Evolutionary conservation across 2,113 vertebrate species (phyloP).

Genomic region (Corythornis cristatus): DNA sequence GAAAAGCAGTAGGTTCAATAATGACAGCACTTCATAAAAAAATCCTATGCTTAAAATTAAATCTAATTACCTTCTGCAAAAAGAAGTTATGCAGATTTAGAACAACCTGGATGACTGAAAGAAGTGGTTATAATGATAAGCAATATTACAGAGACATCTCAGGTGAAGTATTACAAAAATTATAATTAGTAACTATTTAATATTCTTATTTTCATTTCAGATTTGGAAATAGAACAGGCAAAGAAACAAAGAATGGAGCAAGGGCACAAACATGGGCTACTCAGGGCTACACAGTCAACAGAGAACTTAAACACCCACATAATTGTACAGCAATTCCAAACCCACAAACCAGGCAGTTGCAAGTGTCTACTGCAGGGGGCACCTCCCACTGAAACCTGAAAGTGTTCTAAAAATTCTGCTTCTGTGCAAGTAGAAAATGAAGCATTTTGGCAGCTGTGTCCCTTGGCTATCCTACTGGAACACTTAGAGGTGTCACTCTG

Average conservation of each 20-base stretch:
- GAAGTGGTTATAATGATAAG: neutral
- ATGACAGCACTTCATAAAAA: neutral
- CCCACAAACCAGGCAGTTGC: neutral
- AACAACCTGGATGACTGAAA: neutral
- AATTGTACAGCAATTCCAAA: neutral
- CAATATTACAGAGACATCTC: neutral
- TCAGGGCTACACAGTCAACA: neutral
- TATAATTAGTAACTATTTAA: neutral
- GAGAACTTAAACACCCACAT: neutral
- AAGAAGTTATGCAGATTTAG: neutral
- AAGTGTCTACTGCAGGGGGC: neutral
- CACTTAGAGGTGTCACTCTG: neutral
- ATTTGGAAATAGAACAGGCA: neutral
- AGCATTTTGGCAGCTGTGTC: neutral
- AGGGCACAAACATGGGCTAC: neutral
- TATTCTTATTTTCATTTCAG: neutral
- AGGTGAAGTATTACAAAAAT: neutral
- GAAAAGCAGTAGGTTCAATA: conserved; percentile 33
- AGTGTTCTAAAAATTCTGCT: neutral
- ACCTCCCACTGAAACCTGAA: neutral
- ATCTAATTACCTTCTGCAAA: neutral
- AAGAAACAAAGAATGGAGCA: neutral
- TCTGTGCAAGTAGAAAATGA: neutral
- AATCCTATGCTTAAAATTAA: neutral
- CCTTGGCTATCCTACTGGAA: neutral